Evolutionary conservation across 1,140 invertebrate genomes (phyloP).

Genomic region (Calliphora vicina): DNA sequence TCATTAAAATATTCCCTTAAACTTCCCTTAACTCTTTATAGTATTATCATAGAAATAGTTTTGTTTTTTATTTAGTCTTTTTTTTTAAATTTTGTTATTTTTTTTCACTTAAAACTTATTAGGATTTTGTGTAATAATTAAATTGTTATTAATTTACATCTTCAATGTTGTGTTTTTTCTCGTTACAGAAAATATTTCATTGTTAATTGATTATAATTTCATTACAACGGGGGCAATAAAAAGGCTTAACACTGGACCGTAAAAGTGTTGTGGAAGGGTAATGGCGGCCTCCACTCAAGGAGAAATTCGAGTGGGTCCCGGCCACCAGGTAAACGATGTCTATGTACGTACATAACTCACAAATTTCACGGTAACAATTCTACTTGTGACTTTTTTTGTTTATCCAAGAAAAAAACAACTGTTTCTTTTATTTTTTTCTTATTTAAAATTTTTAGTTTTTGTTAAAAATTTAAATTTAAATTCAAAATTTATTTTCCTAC

Average conservation of each 20-base stretch:
- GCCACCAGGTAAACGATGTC: slow-evolving; percentile 84
- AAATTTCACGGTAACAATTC: slow-evolving; percentile 65
- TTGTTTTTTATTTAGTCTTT: too few relatives aligned
- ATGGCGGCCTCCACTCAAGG: slow-evolving; percentile 81
- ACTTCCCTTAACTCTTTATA: too few relatives aligned
- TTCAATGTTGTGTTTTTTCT: neutral
- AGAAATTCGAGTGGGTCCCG: slow-evolving; percentile 93
- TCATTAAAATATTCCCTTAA: too few relatives aligned
- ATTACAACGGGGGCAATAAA: slow-evolving; percentile 58
- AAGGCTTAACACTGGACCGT: slow-evolving; percentile 64
- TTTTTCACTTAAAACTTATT: too few relatives aligned
- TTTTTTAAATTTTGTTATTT: neutral
- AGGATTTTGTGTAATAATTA: neutral
- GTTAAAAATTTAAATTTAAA: too few relatives aligned
- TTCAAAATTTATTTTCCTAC: too few relatives aligned
- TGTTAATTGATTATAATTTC: slow-evolving; percentile 35
- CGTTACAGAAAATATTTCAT: slow-evolving; percentile 12
- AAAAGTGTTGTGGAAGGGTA: slow-evolving; percentile 64
- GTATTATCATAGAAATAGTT: too few relatives aligned
- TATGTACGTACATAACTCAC: slow-evolving; percentile 69
- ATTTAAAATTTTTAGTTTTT: neutral
- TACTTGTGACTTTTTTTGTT: slow-evolving; percentile 32
- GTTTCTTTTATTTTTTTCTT: neutral
- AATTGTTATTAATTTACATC: neutral
- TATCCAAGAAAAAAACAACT: neutral